Evolutionary conservation across 2,888 invertebrate species (phyloP).

Genomic region (Rhogogaster chlorosoma): DNA sequence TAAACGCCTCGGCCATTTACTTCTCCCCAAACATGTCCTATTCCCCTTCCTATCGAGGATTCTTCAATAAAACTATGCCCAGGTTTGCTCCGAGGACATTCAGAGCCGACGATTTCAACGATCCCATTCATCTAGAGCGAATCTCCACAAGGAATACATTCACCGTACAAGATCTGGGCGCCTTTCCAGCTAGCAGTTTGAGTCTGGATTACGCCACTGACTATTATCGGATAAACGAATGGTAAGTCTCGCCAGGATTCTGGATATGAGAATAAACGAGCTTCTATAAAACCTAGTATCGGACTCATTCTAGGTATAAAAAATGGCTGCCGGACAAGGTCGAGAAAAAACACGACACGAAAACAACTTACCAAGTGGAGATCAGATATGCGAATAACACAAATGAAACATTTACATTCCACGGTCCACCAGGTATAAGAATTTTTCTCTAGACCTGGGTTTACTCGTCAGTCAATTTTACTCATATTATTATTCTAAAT

Average conservation of each 20-base stretch:
- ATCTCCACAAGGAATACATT: conserved; percentile 98
- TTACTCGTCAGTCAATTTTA: not conserved
- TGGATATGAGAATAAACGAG: not conserved
- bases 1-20: conserved; percentile 96
- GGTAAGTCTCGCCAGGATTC: conserved; percentile 79
- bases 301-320: conserved; percentile 82
- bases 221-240: conserved; percentile 94
- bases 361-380: conserved; percentile 96
- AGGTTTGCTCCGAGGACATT: conserved; percentile 96
- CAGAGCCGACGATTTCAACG: conserved; percentile 95
- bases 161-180: conserved; percentile 91
- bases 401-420: conserved; percentile 97
- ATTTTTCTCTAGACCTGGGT: conserved; percentile 18
- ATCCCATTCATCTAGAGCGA: conserved; percentile 96
- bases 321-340: conserved; percentile 95
- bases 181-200: conserved; percentile 88
- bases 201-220: conserved; percentile 95
- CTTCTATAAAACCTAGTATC: not conserved
- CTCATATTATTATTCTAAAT: conserved; percentile 35
- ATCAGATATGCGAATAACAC: conserved; percentile 96
- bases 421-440: conserved; percentile 88
- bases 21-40: conserved; percentile 97
- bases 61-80: conserved; percentile 97
- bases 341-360: conserved; percentile 90
- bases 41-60: conserved; percentile 95